phyloP scores from a whole-genome alignment of 1,140 invertebrate genomes.

The Octopus sinensis region DNA sequence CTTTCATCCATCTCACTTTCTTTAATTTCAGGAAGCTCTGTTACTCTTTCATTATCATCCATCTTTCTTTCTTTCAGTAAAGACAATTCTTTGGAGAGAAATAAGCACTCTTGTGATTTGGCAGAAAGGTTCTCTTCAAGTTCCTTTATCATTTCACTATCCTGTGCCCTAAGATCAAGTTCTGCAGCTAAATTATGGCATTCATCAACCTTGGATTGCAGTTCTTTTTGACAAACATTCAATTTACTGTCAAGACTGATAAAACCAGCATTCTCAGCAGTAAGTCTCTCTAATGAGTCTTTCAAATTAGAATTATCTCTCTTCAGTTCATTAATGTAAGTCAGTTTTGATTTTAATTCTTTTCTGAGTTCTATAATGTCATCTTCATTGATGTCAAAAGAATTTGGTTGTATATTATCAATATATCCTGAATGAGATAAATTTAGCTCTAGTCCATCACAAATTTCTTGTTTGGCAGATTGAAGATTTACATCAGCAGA shows the following conservation, averaged over 20 bases:
- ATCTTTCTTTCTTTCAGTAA: background rate
- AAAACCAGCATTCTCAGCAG: background rate
- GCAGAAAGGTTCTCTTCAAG: background rate
- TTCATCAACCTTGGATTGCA: background rate
- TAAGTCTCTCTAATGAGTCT: background rate
- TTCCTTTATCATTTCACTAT: background rate
- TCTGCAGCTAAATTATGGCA: background rate
- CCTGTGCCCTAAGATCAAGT: background rate
- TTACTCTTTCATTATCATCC: background rate
- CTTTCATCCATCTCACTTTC: background rate
- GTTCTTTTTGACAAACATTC: background rate
- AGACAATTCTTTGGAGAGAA: background rate
- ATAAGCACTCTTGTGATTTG: background rate
- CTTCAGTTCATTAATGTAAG: background rate
- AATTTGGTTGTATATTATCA: too few species aligned
- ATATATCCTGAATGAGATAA: too few species aligned
- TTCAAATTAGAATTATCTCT: background rate
- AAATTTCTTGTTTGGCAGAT: too few species aligned
- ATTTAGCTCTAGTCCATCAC: too few species aligned
- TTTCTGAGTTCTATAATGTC: too few species aligned
- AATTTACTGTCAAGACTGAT: background rate
- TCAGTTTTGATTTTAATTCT: too few species aligned
- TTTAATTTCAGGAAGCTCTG: background rate
- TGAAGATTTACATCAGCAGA: too few species aligned
- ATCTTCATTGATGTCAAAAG: too few species aligned